Base-by-base conservation (phyloP, 2,888 invertebrate genomes). In the Amphipoea oculea region DNA sequence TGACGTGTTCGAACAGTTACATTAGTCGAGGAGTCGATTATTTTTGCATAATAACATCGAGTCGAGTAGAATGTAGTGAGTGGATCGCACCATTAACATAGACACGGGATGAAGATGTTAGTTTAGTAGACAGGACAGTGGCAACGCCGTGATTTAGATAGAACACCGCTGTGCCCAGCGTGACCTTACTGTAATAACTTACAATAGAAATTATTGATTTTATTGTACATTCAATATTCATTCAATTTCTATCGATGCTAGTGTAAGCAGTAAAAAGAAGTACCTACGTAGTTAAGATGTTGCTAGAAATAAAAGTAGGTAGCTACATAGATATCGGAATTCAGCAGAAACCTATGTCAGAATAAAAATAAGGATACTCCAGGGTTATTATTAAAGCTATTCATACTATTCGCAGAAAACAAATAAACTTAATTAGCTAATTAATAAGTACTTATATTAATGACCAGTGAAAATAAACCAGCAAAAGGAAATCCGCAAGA, bases 91-190 rank as follows among this genome's bases (percentile, higher is more conserved):
- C 85, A 88, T 82, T 85, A 87, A 9, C 73, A 74, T 68, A 81
- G 81, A 79, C 79, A 79, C 85, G 82, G 86, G 84, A 91, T 89
- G 86, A 83, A 89, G 86, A 86, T 84, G 86, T 89, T 88, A 65
- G 77, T 81, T 87, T 76, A 82, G 80, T 82, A 71, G 87, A 88
- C 90, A 88, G 88, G 90, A 89, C 90, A 87, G 91, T 91, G 91
- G 92, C 90, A 88, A 84, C 70, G 76, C 82, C 73, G 89, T 92
- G 92, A 94, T 93, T 93, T 93, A 93, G 90, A 89, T 83, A 89
- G 92, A 89, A 92, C 91, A 94, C 94, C 92, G 93, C 94, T 94
- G 94, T 74, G 94, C 91, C 54, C 92, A 92, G 92, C 93, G 86
- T 92, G 93, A 90, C 85, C 85, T 84, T 80, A 82, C 83, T 65